Percentiles rank a stretch among this genome's conserved stretches.
phyloP scores from a whole-genome alignment of 1,140 invertebrate species.

The Camponotus vicinus region DNA sequence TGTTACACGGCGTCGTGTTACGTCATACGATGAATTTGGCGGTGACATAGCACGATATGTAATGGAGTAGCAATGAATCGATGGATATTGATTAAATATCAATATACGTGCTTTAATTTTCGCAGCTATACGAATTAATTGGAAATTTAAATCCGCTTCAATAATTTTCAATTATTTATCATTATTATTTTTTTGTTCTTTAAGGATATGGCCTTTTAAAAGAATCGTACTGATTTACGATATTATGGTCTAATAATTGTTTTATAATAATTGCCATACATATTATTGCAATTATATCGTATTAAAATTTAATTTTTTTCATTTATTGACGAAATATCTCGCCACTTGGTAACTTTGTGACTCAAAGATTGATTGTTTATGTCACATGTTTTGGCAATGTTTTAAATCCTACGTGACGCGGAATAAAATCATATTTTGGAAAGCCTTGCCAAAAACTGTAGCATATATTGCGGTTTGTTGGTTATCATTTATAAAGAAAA shows the following conservation, averaged over 20 bases:
- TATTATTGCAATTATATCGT: neutral
- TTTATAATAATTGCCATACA: neutral
- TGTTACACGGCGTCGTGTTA: slow-evolving; percentile 34
- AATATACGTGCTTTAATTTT: neutral
- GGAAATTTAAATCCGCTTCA: neutral
- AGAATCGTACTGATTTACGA: neutral
- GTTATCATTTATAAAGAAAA: neutral
- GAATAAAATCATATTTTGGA: neutral
- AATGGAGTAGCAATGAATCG: slow-evolving; percentile 1
- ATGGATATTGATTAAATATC: neutral
- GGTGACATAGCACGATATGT: slow-evolving; percentile 33
- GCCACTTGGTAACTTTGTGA: neutral
- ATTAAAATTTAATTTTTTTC: neutral
- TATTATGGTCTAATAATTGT: neutral
- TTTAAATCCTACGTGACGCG: neutral
- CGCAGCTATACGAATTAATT: neutral
- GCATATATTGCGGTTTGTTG: neutral
- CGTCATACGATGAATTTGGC: slow-evolving; percentile 43
- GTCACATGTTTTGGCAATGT: slow-evolving; percentile 15
- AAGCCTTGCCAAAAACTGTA: neutral
- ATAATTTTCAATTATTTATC: neutral
- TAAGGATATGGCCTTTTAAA: neutral
- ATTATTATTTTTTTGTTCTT: neutral
- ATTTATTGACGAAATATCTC: slow-evolving; percentile 9
- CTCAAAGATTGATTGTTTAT: slow-evolving; percentile 15